Conservation (phyloP, 2,797 vertebrate species). For the Malurus leucopterus region DNA sequence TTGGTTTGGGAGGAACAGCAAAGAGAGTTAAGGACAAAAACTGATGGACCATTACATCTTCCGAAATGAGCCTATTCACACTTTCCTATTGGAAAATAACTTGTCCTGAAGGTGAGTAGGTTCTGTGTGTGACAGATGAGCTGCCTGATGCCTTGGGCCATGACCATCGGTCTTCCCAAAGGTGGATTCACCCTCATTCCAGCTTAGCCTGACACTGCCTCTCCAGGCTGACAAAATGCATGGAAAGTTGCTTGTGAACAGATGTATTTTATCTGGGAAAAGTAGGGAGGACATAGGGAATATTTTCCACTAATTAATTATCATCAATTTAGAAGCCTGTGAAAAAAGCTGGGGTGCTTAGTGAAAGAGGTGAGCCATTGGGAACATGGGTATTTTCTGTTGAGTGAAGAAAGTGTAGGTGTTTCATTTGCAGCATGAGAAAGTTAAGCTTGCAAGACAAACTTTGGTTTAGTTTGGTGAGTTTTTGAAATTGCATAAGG, state of each 20-base stretch:
- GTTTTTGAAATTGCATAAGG: not conserved
- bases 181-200: not conserved
- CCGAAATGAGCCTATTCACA: conserved; percentile 19
- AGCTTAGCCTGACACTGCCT: not conserved
- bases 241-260: not conserved
- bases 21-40: not conserved
- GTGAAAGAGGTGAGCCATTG: not conserved
- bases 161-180: not conserved
- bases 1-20: not conserved
- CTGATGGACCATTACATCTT: conserved; percentile 42
- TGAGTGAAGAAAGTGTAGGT: not conserved
- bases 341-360: not conserved
- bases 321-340: not conserved
- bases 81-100: not conserved
- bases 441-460: not conserved
- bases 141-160: not conserved
- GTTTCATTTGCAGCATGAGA: not conserved
- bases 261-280: not conserved
- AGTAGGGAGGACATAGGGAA: not conserved
- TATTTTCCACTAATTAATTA: not conserved
- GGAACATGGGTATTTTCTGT: not conserved
- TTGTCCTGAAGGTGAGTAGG: conserved; percentile 47
- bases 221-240: not conserved
- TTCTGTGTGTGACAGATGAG: not conserved
- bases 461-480: not conserved